phyloP scores from a whole-genome alignment of 2,888 invertebrate genomes.

The Epicampocera succincta region DNA sequence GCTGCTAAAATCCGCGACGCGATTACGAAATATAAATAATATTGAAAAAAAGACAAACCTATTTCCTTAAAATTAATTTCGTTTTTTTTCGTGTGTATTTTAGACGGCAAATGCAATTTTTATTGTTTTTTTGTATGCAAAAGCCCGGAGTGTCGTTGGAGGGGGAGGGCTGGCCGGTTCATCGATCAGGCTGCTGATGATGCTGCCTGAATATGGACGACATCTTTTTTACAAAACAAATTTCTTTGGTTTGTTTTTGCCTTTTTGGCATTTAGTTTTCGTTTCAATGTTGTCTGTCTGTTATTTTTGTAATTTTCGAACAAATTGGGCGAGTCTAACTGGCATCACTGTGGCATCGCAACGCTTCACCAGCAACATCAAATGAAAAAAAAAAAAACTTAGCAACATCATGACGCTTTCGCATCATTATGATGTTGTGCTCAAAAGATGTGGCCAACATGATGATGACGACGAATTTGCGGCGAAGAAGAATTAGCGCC shows the following conservation, averaged over 20 bases:
- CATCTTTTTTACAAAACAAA: constrained; percentile 9
- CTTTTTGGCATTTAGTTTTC: constrained; percentile 24
- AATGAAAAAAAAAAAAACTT: background rate
- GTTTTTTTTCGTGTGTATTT: no score
- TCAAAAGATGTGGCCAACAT: background rate
- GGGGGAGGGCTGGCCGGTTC: constrained; percentile 15
- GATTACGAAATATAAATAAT: constrained; percentile 34
- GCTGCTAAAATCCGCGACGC: constrained; percentile 50
- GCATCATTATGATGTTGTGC: constrained; percentile 24
- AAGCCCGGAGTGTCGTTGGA: constrained; percentile 25
- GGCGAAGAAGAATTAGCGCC: background rate
- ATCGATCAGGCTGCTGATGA: constrained; percentile 42
- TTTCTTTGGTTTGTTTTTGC: constrained; percentile 8
- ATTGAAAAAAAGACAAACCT: constrained; percentile 45
- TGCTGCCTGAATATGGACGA: constrained; percentile 46
- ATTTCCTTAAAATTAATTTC: constrained; percentile 66
- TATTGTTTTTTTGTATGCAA: constrained; percentile 15
- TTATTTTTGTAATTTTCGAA: constrained; percentile 16
- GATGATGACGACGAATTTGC: constrained; percentile 12
- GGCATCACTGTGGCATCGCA: constrained; percentile 53
- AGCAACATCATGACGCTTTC: constrained; percentile 16
- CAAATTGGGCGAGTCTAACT: constrained; percentile 63
- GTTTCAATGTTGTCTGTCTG: constrained; percentile 2
- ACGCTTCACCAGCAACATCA: constrained; percentile 36
- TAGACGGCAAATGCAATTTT: background rate